Evolutionary conservation across 1,140 invertebrate species (phyloP), one percentile per base, ranked within the genome.

Genomic region (Trichoplusia ni): DNA sequence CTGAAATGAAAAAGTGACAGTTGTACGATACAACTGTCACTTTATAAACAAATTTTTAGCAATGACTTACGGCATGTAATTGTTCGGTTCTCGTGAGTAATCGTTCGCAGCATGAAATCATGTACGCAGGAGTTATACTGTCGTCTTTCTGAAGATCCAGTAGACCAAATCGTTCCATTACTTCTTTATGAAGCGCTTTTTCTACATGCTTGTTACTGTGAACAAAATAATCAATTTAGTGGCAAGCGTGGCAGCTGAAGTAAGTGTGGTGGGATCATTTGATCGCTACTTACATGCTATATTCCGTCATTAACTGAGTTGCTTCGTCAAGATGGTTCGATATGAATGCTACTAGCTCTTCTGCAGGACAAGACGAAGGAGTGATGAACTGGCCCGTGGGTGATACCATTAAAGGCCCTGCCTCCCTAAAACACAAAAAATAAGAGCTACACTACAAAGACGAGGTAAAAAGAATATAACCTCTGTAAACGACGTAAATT

Each of bases 341-440:
- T 29, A 98, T 95, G 79, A 97, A 98, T 74, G 94, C 95, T 0
- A 98, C 93, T 29, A 98, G 89, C 59, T 98, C 93, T 67, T 94
- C 94, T 0, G 96, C 95, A 6, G 97, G 97, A 84, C 97, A 97
- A 0, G 96, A 96, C 11, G 96, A 95, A 18, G 97, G 97, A 0
- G 96, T 96, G 38, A 98, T 97, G 71, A 98, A 96, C 88, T 98
- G 96, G 14, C 97, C 97, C 29, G 96, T 97, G 0, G 96, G 96
- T 4, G 96, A 97, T n/a, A 98, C 92, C 96, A 97, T 98, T 33
- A 98, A 79, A 0, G 97, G 97, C 1, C 97, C 97, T 11, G 97
- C 95, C 89, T 97, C 97, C 13, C 96, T 97, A 79, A 25, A 92
- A 60, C n/a, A 16, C 18, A 40, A 91, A 40, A 31, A 4, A n/a